phyloP scores from a whole-genome alignment of 92 coral and sea anemone species.

The Zoanthus sociatus region DNA sequence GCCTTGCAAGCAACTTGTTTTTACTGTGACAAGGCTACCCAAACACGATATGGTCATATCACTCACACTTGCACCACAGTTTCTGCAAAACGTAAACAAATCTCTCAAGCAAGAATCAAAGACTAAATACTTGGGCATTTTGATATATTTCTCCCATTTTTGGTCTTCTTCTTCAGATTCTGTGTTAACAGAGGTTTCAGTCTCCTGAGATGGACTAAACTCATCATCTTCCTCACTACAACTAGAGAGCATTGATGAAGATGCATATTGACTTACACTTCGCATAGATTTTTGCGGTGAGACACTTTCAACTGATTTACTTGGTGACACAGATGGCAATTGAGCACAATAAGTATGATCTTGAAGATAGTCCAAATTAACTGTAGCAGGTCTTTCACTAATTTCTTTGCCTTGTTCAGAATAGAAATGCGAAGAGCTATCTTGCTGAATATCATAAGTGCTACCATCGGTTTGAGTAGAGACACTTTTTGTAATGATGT shows the following conservation, averaged over 20 bases:
- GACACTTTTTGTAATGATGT: not conserved
- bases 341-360: not conserved
- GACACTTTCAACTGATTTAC: not conserved
- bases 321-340: not conserved
- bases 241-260: conserved; percentile 7
- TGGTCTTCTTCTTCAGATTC: conserved; percentile 2
- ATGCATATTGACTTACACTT: not conserved
- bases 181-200: not conserved
- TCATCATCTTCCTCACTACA: conserved; percentile 13
- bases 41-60: not conserved
- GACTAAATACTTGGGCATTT: conserved; percentile 16
- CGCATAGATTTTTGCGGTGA: not conserved
- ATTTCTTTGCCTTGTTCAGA: not conserved
- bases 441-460: not conserved
- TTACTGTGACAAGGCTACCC: conserved; percentile 35
- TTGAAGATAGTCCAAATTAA: not conserved
- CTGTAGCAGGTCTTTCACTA: not conserved
- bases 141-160: not conserved
- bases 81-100: conserved; percentile 5
- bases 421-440: not conserved
- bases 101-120: conserved; percentile 12
- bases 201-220: conserved; percentile 13
- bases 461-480: not conserved
- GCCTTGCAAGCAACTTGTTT: conserved; percentile 8
- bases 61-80: conserved; percentile 23